A percentile compares a stretch with the other conserved stretches of the same genome.
Evolutionary conservation across 1,140 invertebrate genomes (phyloP).

Genomic region (Prorops nasuta): DNA sequence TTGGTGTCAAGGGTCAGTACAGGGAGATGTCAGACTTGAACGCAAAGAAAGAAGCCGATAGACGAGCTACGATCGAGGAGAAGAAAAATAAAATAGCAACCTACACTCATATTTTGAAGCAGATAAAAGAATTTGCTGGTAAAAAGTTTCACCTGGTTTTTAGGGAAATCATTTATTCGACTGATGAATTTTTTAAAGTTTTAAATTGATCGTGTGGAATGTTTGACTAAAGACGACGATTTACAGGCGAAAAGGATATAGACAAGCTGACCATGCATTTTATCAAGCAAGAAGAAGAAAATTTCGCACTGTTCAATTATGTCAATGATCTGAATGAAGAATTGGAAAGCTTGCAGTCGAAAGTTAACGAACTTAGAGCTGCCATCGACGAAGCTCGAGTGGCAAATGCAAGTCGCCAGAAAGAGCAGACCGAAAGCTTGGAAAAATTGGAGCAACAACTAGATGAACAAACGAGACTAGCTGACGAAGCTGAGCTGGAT

Average conservation of each 20-base stretch:
- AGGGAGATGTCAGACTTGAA: conserved; percentile 74
- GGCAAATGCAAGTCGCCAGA: conserved; percentile 43
- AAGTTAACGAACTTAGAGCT: conserved; percentile 64
- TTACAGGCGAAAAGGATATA: conserved; percentile 74
- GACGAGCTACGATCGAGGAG: conserved; percentile 64
- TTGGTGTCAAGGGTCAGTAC: conserved; percentile 80
- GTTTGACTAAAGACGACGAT: too few relatives aligned
- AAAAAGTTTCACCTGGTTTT: too few relatives aligned
- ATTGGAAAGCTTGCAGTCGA: conserved; percentile 72
- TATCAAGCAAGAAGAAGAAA: conserved; percentile 84
- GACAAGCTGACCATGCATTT: conserved; percentile 75
- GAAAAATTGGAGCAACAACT: conserved; percentile 50
- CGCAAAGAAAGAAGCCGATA: conserved; percentile 67
- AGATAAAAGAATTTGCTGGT: conserved; percentile 51
- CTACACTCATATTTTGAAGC: conserved; percentile 74
- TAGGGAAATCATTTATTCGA: too few relatives aligned
- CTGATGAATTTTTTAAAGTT: too few relatives aligned
- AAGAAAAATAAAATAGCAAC: conserved; percentile 67
- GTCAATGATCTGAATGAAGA: conserved; percentile 90
- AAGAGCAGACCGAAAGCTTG: conserved; percentile 44
- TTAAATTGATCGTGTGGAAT: too few relatives aligned
- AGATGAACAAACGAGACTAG: conserved; percentile 44
- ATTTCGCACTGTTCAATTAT: conserved; percentile 91
- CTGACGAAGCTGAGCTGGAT: conserved; percentile 55
- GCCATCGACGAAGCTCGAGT: conserved; percentile 61